A percentile compares a stretch with the other conserved stretches of the same genome.
These are phyloP conservation scores for Electrophaes corylata DNA, from an alignment of 2,888 invertebrate species.

Conservation along the genomic window DNA sequence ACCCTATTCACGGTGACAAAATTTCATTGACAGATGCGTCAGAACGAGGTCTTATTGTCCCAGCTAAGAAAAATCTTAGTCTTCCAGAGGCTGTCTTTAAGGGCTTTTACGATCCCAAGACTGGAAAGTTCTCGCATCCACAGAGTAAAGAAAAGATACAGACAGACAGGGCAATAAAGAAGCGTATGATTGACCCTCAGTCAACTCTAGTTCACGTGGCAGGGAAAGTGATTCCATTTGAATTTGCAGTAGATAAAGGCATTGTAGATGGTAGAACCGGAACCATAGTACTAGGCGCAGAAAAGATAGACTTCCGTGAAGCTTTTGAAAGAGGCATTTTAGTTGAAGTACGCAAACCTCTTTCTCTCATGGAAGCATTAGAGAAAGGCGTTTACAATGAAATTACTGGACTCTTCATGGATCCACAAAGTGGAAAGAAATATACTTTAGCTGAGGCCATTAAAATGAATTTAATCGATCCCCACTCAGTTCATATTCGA, in stretches of 20 bases:
- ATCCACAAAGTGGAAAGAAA: slow-evolving; percentile 91
- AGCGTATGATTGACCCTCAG: slow-evolving; percentile 92
- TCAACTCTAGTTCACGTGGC: slow-evolving; percentile 93
- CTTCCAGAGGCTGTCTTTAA: slow-evolving; percentile 95
- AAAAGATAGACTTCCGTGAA: slow-evolving; percentile 90
- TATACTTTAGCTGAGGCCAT: slow-evolving; percentile 93
- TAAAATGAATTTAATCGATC: slow-evolving; percentile 91
- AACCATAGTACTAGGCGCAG: slow-evolving; percentile 85
- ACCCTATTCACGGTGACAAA: slow-evolving; percentile 89
- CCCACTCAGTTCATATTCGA: slow-evolving; percentile 92
- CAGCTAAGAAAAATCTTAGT: slow-evolving; percentile 92
- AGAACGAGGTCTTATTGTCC: slow-evolving; percentile 91
- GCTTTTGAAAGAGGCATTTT: slow-evolving; percentile 93
- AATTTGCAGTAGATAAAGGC: slow-evolving; percentile 91
- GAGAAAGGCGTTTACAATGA: slow-evolving; percentile 92
- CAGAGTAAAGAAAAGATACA: slow-evolving; percentile 91
- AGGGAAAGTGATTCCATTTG: slow-evolving; percentile 92
- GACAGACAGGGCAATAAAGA: slow-evolving; percentile 92
- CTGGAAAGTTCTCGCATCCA: slow-evolving; percentile 92
- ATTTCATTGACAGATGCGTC: slow-evolving; percentile 93
- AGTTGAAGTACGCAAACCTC: slow-evolving; percentile 91
- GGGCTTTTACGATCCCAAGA: slow-evolving; percentile 94
- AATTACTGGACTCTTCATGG: slow-evolving; percentile 91
- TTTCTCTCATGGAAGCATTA: slow-evolving; percentile 92
- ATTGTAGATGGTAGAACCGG: slow-evolving; percentile 91